These are phyloP conservation scores for Berghia stephanieae DNA, from an alignment of 1,140 invertebrate genomes.

Conservation along the genomic window DNA sequence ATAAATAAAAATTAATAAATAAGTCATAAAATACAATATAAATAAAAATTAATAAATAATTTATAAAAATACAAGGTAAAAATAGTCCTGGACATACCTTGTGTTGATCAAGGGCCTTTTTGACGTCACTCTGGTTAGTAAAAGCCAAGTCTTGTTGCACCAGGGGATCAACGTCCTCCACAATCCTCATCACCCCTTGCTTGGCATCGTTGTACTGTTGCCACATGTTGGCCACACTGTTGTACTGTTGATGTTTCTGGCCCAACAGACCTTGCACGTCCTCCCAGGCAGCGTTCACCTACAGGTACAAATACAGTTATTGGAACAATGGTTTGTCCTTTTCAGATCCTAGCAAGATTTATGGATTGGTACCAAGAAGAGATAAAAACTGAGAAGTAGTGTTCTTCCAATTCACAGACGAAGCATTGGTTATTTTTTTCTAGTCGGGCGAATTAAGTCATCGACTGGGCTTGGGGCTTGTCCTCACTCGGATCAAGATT, in stretches of 20 bases:
- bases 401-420: no score
- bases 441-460: no score
- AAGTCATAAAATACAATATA: not conserved
- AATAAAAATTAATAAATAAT: not conserved
- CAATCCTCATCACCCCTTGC: constrained; percentile 49
- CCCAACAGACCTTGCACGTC: constrained; percentile 72
- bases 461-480: no score
- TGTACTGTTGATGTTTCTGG: constrained; percentile 75
- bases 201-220: constrained; percentile 73
- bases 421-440: no score
- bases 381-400: no score
- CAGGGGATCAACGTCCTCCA: constrained; percentile 50
- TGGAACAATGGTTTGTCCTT: no score
- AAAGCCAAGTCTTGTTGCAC: constrained; percentile 51
- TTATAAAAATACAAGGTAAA: not conserved
- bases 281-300: constrained; percentile 56
- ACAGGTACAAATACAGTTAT: no score
- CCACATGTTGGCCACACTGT: constrained; percentile 77
- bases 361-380: no score
- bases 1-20: not conserved
- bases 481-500: no score
- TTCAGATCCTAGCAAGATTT: no score
- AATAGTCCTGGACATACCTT: constrained; percentile 44
- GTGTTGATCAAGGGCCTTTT: constrained; percentile 57
- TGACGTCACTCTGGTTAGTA: constrained; percentile 51